Percentiles rank a stretch among this genome's conserved stretches.
These are phyloP conservation scores for Hypolimnas misippus DNA, from an alignment of 2,888 invertebrate species.

Conservation along the genomic window DNA sequence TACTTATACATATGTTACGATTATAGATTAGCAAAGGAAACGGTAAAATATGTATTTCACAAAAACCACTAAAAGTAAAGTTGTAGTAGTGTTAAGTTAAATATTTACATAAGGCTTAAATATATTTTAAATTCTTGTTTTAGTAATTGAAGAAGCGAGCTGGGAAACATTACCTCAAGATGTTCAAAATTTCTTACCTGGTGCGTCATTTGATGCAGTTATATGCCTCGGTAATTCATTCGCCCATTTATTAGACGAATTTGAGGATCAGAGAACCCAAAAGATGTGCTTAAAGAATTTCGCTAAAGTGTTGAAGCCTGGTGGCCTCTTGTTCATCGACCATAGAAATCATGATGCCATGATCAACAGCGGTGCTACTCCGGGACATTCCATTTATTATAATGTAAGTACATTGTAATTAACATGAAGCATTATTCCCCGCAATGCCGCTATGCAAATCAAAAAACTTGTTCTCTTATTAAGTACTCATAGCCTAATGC, in stretches of 20 bases:
- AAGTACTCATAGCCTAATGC: neutral
- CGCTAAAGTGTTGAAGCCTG: slow-evolving; percentile 91
- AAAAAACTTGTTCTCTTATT: too few relatives aligned
- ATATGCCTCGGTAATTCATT: slow-evolving; percentile 96
- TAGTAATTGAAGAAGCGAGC: slow-evolving; percentile 96
- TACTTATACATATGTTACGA: too few relatives aligned
- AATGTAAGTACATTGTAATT: slow-evolving; percentile 86
- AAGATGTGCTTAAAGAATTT: slow-evolving; percentile 92
- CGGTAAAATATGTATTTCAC: too few relatives aligned
- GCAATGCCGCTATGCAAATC: too few relatives aligned
- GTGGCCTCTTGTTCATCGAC: slow-evolving; percentile 93
- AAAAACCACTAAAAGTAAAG: too few relatives aligned
- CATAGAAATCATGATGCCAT: slow-evolving; percentile 94
- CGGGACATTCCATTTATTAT: slow-evolving; percentile 93
- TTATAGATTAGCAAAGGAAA: too few relatives aligned
- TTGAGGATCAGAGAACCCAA: slow-evolving; percentile 91
- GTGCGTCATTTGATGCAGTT: slow-evolving; percentile 92
- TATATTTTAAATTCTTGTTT: too few relatives aligned
- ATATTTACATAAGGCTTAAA: too few relatives aligned
- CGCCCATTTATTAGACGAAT: slow-evolving; percentile 92
- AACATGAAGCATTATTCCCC: too few relatives aligned
- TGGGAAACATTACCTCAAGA: slow-evolving; percentile 93
- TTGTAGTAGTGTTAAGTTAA: too few relatives aligned
- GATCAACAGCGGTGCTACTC: slow-evolving; percentile 91
- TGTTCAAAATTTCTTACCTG: slow-evolving; percentile 84